phyloP scores from a whole-genome alignment of 2,113 vertebrate genomes.

The Melanostigma gelatinosum region DNA sequence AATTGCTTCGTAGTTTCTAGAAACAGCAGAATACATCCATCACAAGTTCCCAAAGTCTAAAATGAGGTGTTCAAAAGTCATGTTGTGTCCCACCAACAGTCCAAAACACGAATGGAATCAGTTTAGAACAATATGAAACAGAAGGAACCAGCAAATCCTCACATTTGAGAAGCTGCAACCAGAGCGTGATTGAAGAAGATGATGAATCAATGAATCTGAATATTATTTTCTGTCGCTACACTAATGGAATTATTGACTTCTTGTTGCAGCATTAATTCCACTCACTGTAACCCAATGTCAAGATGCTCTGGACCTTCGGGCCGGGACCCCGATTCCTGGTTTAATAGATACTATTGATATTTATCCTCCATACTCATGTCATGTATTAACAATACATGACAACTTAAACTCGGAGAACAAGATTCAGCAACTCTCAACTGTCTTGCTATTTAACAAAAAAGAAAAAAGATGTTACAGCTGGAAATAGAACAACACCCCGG shows the following conservation, averaged over 20 bases:
- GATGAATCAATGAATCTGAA: no score
- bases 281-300: not conserved
- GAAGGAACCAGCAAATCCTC: not conserved
- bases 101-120: not conserved
- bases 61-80: not conserved
- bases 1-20: no score
- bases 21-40: no score
- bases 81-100: not conserved
- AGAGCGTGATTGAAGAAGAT: no score
- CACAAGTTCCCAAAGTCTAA: not conserved
- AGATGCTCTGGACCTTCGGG: not conserved
- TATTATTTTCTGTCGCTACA: no score
- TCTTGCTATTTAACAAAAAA: no score
- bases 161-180: not conserved
- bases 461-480: not conserved
- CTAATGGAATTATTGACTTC: not conserved
- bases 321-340: not conserved
- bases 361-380: not conserved
- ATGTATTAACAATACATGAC: no score
- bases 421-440: no score
- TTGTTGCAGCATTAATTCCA: not conserved
- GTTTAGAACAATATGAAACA: not conserved
- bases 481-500: not conserved
- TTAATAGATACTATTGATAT: not conserved
- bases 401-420: no score